Evolutionary conservation across 2,888 invertebrate species (phyloP), one percentile per base, ranked within the genome.

Genomic region (Magallana nippona): DNA sequence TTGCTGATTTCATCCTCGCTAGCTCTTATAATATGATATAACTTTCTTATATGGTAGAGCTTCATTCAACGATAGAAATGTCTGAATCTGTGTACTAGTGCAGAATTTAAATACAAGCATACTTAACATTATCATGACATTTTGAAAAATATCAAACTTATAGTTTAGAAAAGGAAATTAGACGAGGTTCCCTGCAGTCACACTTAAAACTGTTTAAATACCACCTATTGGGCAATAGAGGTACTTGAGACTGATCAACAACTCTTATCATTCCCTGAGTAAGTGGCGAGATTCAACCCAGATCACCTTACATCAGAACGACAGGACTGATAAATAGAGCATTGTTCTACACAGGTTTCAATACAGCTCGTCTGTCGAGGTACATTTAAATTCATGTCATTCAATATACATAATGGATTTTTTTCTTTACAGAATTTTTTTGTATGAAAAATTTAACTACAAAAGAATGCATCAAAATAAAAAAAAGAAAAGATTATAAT

Each of bases 341-440:
- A 27, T 27, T 71, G 22, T 22, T 71, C 32, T 1, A 27, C 27
- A 27, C 27, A 17, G 71, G 15, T 19, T 22, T 71, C 27, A 71
- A 71, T 27, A 27, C 15, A 8, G 71, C 71, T 22, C 8, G 44
- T 44, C 27, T 15, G 32, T 22, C 27, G 2, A 27, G 71, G 71
- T 71, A 71, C 71, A 71, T 71, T 71, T 71, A 71, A 71, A 71
- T 71, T 32, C 71, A 27, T 27, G 71, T 71, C 27, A 22, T 27
- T 27, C 71, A 27, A 27, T 27, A 15, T 71, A 15, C n/a, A 62
- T 62, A 71, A 71, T 15, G 27, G 71, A 15, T 71, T 71, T 22
- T 71, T 15, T 27, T 27, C 32, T 22, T 32, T 44, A 44, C 44
- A 44, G 5, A 44, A 44, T 8, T 44, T 44, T n/a, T 44, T 44